A percentile compares a stretch with the other conserved stretches of the same genome.
phyloP scores from a whole-genome alignment of 2,797 vertebrate species.

The Zenarchopterus dispar region DNA sequence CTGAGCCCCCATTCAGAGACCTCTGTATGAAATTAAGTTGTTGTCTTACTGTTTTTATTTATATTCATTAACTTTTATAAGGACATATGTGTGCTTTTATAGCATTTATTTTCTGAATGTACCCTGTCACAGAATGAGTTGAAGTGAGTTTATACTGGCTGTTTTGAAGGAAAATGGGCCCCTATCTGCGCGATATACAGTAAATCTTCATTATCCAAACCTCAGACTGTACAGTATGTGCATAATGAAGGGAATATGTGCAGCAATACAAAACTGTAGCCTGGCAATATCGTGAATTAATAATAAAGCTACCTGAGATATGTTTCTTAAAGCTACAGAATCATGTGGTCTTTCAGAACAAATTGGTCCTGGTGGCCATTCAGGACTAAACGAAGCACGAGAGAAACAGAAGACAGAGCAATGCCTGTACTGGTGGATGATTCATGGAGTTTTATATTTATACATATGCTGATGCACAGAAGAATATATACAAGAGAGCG shows the following conservation, averaged over 20 bases:
- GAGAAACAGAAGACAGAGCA: constrained; percentile 22
- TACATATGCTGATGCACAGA: constrained; percentile 24
- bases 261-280: constrained; percentile 62
- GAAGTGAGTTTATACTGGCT: constrained; percentile 61
- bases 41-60: constrained; percentile 70
- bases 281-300: constrained; percentile 59
- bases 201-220: constrained; percentile 74
- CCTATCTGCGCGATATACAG: constrained; percentile 67
- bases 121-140: constrained; percentile 56
- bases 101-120: constrained; percentile 64
- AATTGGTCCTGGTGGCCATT: constrained; percentile 28
- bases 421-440: constrained; percentile 18
- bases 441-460: constrained; percentile 41
- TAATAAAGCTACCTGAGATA: constrained; percentile 58
- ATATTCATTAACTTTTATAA: constrained; percentile 76
- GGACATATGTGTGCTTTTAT: constrained; percentile 69
- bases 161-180: constrained; percentile 57
- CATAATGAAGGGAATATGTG: constrained; percentile 65
- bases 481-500: constrained; percentile 13
- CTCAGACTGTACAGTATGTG: constrained; percentile 40
- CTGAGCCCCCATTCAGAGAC: constrained; percentile 48
- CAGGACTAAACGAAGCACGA: constrained; percentile 19
- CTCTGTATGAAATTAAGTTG: constrained; percentile 40
- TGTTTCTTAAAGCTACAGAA: constrained; percentile 34
- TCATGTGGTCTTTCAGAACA: constrained; percentile 30